Base-by-base conservation (phyloP, 1,140 invertebrate species). In the Aphidius gifuensis region DNA sequence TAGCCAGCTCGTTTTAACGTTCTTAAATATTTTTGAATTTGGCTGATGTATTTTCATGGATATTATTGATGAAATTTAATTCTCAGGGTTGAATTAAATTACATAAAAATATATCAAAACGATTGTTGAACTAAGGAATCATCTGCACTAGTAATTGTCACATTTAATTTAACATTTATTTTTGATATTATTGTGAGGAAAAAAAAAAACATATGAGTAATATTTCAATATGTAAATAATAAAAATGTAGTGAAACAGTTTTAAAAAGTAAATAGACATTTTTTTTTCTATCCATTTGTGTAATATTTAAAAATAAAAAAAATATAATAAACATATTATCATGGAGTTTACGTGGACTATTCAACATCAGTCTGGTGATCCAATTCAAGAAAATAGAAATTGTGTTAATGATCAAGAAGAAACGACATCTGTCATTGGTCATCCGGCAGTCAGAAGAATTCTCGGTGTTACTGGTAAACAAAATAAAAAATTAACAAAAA, bases 331-430 rank as follows among this genome's bases (percentile, higher is more conserved):
- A 4, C 4, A 32, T 32, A 32, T 32, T 32, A 32, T 32, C 23
- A 80, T 80, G 78, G 77, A 80, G 65, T 79, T 80, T 60, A 66
- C 76, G 9, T 80, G 78, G 78, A 65, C 73, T 3, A 64, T 79
- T 42, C 74, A 78, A 55, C 75, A 75, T 40, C 51, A 59, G 42
- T 54, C 62, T n/a, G 39, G 60, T 6, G 74, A 76, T 54, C 16
- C 65, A n/a, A 64, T 69, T 3, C 73, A 72, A 39, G 60, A 48
- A 39, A 60, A 65, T 38, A 61, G 70, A 54, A 50, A 58, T 63
- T 57, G 66, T 65, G 62, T 62, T 49, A 68, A 32, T 63, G 72
- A 67, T 44, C 70, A 66, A 48, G 66, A 62, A 40, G 75, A 79
- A 8, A 53, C 68, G 8, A 69, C 64, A 9, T 55, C 62, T 7